A percentile compares a stretch with the other conserved stretches of the same genome.
Conservation (phyloP, 2,797 vertebrate species). For the Urosaurus nigricauda region DNA sequence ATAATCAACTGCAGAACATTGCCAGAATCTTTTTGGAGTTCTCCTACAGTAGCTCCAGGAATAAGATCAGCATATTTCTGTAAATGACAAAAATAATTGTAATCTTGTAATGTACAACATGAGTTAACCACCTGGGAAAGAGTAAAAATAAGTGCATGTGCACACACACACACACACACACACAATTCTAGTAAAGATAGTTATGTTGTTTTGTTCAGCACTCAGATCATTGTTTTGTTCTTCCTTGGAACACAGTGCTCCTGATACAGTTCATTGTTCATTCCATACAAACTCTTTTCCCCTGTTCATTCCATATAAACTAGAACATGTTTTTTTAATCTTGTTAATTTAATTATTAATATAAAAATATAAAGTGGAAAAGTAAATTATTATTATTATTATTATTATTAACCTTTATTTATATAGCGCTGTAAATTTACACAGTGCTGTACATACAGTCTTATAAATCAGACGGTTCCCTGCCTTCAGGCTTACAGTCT, state of each 20-base stretch:
- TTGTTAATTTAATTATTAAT: background rate
- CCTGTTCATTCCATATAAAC: background rate
- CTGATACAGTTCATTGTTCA: background rate
- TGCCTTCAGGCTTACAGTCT: too few species aligned
- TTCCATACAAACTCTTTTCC: background rate
- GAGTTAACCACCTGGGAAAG: too few species aligned
- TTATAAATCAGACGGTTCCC: too few species aligned
- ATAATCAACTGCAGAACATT: conserved; percentile 96
- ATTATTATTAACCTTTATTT: too few species aligned
- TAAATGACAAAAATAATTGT: conserved; percentile 53
- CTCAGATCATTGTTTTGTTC: background rate
- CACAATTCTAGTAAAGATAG: background rate
- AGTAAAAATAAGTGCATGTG: too few species aligned
- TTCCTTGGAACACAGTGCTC: background rate
- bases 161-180: too few species aligned
- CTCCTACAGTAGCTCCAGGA: conserved; percentile 95
- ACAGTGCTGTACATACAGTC: too few species aligned
- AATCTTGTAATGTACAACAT: conserved; percentile 2
- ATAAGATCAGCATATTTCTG: conserved; percentile 96
- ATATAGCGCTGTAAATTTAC: too few species aligned
- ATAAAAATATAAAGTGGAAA: too few species aligned
- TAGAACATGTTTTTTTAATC: background rate
- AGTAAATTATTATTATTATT: too few species aligned
- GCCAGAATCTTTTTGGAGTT: conserved; percentile 87
- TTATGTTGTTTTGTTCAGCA: background rate